Conservation (phyloP, 2,113 vertebrate species). For the Semnornis frantzii region DNA sequence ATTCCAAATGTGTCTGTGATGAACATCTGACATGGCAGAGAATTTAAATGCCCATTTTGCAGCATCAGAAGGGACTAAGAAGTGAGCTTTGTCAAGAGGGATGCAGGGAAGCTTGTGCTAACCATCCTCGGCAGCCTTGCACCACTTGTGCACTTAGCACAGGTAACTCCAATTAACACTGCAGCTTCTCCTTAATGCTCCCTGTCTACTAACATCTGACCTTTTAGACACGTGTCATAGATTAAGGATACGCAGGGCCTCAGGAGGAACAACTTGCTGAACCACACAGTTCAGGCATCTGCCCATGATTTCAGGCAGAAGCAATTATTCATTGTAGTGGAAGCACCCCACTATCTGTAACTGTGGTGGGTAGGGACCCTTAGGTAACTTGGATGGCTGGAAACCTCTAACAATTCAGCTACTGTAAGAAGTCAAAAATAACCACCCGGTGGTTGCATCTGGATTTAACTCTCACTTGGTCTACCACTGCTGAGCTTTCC, state of each 20-base stretch:
- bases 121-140: not conserved
- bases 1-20: not conserved
- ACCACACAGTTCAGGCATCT: not conserved
- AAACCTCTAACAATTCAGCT: not conserved
- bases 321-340: not conserved
- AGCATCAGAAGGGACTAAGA: not conserved
- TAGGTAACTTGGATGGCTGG: not conserved
- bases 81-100: not conserved
- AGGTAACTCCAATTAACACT: not conserved
- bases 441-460: not conserved
- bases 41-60: not conserved
- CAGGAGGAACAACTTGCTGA: not conserved
- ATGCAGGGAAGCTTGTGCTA: not conserved
- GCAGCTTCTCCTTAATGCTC: not conserved
- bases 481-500: not conserved
- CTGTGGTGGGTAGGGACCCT: not conserved
- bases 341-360: not conserved
- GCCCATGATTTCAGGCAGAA: not conserved
- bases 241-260: not conserved
- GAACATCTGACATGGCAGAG: not conserved
- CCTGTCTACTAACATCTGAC: not conserved
- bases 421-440: not conserved
- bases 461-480: not conserved
- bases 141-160: accelerated
- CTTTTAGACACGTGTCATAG: not conserved